Base-by-base conservation (phyloP, 2,113 vertebrate species). In the Gobius niger region DNA sequence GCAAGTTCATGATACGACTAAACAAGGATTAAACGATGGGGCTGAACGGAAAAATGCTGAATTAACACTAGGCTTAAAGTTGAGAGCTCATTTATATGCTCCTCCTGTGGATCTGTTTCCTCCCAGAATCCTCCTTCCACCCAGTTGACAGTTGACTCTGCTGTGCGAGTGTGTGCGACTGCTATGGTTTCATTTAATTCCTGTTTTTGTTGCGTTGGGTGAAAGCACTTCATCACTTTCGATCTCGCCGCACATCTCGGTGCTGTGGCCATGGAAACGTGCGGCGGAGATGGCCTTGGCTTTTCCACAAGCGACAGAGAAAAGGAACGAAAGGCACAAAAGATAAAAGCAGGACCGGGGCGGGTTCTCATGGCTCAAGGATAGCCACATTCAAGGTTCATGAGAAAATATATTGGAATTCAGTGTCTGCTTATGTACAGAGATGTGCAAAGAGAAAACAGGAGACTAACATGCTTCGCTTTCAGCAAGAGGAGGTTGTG, bases 241-340 rank as follows among this genome's bases (percentile, higher is more conserved):
- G 47, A 71, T 82, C 72, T 24, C 14, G 41, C 44, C 75, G 63
- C 66, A 80, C 69, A 83, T 85, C 72, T 68, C 75, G 70, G 73
- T 68, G 69, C 68, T 68, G 82, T 88, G 86, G 85, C 84, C 89
- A 91, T 89, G 86, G 89, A 82, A 88, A 91, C 89, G 69, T 2
- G 54, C 64, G 70, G 44, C 41, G 24, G 16, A 11, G 40, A 19
- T 44, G 65, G 84, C 87, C 82, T 85, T 86, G 84, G 67, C 24
- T 73, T 74, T 44, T 73, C 80, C 84, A 80, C 72, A 78, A 78
- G 69, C 73, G 80, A 76, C 3, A 71, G 63, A 52, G 12, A 14
- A 51, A 34, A 53, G 41, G 10, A 18, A 12, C 46, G 14, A 52
- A 6, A 41, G n/a, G n/a, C 7, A 34, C 34, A 15, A 8, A 63